Conservation (phyloP, 2,888 invertebrate species). For the Iphiclides podalirius region DNA sequence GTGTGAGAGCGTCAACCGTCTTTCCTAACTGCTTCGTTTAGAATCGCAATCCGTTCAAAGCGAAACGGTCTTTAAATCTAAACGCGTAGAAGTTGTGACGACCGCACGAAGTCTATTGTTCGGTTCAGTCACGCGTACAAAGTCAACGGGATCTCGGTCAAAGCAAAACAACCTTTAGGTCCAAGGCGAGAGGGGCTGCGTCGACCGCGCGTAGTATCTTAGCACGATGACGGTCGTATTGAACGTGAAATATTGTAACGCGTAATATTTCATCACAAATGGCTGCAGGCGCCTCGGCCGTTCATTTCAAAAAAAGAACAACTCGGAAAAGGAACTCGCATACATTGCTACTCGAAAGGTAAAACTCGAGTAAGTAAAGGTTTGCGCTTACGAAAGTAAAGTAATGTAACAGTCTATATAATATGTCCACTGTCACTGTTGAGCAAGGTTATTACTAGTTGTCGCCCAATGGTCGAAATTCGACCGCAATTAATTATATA, state of each 20-base stretch:
- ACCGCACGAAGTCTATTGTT: background rate
- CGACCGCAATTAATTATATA: no score
- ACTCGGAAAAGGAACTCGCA: slow-evolving; percentile 26
- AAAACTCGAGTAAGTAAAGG: no score
- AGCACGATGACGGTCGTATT: slow-evolving; percentile 15
- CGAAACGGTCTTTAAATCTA: slow-evolving; percentile 3
- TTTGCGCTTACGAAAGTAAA: no score
- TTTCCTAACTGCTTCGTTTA: slow-evolving; percentile 28
- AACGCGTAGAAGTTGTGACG: background rate
- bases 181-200: background rate
- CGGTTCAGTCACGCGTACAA: no score
- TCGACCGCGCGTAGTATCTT: background rate
- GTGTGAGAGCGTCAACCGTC: slow-evolving; percentile 36
- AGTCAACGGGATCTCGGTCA: background rate
- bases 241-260: slow-evolving; percentile 44
- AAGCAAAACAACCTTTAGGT: background rate
- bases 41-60: background rate
- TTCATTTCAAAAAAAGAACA: slow-evolving; percentile 31
- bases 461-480: no score
- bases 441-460: no score
- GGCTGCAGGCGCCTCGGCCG: slow-evolving; percentile 38
- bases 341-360: background rate
- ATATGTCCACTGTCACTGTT: no score
- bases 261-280: slow-evolving; percentile 55
- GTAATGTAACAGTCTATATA: no score